phyloP scores from a whole-genome alignment of 2,113 vertebrate species.

The Xenus cinereus region DNA sequence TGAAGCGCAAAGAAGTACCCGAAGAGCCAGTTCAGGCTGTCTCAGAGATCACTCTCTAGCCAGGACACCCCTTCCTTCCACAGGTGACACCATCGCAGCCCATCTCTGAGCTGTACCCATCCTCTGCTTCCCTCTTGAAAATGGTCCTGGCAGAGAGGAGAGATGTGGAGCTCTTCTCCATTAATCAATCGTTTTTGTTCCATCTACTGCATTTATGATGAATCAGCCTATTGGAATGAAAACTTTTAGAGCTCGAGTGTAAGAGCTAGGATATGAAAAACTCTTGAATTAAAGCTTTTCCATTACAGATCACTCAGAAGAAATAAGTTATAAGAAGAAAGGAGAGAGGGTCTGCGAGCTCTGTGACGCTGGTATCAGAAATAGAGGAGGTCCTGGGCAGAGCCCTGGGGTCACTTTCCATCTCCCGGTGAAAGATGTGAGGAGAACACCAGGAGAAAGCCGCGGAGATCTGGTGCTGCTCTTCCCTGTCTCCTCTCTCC shows the following conservation, averaged over 20 bases:
- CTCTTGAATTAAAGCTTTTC: neutral
- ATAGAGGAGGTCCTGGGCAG: neutral
- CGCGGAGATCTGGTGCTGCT: neutral
- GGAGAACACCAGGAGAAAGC: rapidly evolving
- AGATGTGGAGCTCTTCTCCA: neutral
- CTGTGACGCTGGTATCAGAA: neutral
- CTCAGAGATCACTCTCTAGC: neutral
- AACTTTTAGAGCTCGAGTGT: neutral
- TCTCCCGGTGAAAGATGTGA: rapidly evolving
- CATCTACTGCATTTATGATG: rapidly evolving
- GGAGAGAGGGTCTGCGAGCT: rapidly evolving
- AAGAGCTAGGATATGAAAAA: neutral
- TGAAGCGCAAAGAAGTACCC: neutral
- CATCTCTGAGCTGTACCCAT: rapidly evolving
- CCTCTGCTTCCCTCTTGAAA: neutral
- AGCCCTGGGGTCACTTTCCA: neutral
- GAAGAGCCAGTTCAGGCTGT: neutral
- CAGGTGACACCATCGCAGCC: neutral
- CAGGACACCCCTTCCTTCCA: rapidly evolving
- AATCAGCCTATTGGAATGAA: neutral
- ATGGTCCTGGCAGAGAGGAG: rapidly evolving
- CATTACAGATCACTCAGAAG: neutral
- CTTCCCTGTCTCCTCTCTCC: neutral
- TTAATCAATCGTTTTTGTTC: rapidly evolving
- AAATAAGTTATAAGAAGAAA: neutral